Percentiles rank a stretch among this genome's conserved stretches.
Conservation (phyloP, 23 tunicate species). For the Ciona savignyi region DNA sequence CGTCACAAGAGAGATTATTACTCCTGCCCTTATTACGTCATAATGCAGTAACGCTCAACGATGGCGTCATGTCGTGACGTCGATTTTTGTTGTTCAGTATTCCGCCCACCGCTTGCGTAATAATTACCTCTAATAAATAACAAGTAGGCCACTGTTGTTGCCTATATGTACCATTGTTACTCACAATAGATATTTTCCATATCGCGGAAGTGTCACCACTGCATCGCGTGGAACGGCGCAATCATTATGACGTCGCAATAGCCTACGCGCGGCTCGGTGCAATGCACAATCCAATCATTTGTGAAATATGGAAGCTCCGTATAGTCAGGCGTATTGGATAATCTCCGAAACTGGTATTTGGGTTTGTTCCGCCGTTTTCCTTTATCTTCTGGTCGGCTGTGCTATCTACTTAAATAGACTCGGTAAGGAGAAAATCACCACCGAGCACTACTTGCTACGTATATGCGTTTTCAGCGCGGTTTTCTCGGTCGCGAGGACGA, state of each 20-base stretch:
- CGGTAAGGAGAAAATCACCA: neutral
- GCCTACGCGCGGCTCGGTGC: neutral
- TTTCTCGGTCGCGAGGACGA: constrained; percentile 11
- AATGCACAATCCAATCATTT: neutral
- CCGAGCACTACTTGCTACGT: neutral
- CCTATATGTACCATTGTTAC: neutral
- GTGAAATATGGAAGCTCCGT: constrained; percentile 8
- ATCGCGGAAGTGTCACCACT: neutral
- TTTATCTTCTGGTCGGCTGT: constrained; percentile 28
- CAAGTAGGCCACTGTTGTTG: neutral
- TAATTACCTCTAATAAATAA: too few relatives aligned
- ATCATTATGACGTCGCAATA: neutral
- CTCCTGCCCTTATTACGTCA: neutral
- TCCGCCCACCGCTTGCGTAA: neutral
- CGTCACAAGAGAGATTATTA: neutral
- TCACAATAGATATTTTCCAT: neutral
- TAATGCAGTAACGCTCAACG: neutral
- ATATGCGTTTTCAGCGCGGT: neutral
- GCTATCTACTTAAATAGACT: constrained; percentile 4
- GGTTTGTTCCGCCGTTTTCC: constrained; percentile 13
- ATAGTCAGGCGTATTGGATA: constrained; percentile 54
- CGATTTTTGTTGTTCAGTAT: neutral
- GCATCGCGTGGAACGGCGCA: neutral
- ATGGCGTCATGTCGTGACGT: neutral
- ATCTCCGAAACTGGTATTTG: constrained; percentile 32